Base-by-base conservation (phyloP, 23 tunicate species). In the Aplidium turbinatum region DNA sequence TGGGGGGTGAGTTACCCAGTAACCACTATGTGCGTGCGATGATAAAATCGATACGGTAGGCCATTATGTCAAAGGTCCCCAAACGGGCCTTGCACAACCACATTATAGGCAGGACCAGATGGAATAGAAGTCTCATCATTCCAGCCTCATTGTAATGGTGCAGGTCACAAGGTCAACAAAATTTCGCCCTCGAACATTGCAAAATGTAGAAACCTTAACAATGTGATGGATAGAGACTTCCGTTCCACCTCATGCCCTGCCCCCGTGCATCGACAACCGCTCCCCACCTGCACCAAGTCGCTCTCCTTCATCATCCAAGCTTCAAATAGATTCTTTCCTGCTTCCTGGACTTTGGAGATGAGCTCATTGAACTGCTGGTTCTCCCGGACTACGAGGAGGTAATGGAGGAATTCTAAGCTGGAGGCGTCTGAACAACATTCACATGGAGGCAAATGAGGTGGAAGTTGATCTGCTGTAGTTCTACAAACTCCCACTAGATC, bases 291-390 rank as follows among this genome's bases (percentile, higher is more conserved):
- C 3, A 93, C 98, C 5, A 85, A 69, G 55, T 93, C 98, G 62
- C 93, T 85, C 53, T 86, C 85, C 30, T 40, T 58, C 70, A 93
- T 19, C 98, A 86, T 85, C 98, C 98, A 93, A 25, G 64, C 22
- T 4, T 93, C 98, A 40, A 93, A 93, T 50, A 93, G 51, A 0
- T 73, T 72, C 34, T 86, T 86, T 33, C 98, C 94, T 20, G 98
- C 98, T 29, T 76, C 66, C 57, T 31, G 53, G 63, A 93, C 40
- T 33, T 79, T 81, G 3, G n/a, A 47, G 4, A 82, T 76, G 9
- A 93, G 89, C 24, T 81, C 80, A 24, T 30, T 64, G 63, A 85
- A 93, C n/a, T 75, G 60, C 40, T 40, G 30, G 47, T 81, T 86
- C 68, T 93, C 98, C 23, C 88, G 72, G 16, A 31, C 7, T 9